Percentiles rank a stretch among this genome's conserved stretches.
Evolutionary conservation across 2,888 invertebrate species (phyloP).

Genomic region (Oscheius sp.): DNA sequence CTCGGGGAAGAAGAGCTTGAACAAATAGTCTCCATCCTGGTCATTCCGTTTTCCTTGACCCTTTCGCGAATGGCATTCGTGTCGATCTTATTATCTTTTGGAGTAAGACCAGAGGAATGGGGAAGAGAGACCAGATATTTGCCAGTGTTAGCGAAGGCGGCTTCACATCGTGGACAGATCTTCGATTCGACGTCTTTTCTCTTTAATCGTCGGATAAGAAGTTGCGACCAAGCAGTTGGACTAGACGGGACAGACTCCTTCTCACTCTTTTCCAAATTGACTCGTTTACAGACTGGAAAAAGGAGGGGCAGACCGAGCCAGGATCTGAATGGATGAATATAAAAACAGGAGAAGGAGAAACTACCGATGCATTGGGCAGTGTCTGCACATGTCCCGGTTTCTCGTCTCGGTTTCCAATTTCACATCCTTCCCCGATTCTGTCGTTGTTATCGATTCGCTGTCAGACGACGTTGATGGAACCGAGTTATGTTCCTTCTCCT

Average conservation of each 20-base stretch:
- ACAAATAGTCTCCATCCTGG: constrained; percentile 14
- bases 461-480: constrained; percentile 14
- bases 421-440: constrained; percentile 17
- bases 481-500: neutral
- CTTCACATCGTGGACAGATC: constrained; percentile 47
- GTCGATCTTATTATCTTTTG: constrained; percentile 32
- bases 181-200: neutral
- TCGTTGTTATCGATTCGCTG: constrained; percentile 10
- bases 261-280: neutral
- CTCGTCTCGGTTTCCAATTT: neutral
- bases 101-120: constrained; percentile 21
- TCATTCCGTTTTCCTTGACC: constrained; percentile 2
- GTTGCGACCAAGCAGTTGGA: neutral
- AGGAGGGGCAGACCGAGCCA: constrained; percentile 44
- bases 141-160: constrained; percentile 35
- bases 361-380: constrained; percentile 40
- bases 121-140: constrained; percentile 32
- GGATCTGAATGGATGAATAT: constrained; percentile 7
- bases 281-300: constrained; percentile 34
- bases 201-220: neutral
- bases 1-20: neutral
- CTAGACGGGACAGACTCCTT: neutral
- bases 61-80: constrained; percentile 34
- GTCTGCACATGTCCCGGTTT: constrained; percentile 15
- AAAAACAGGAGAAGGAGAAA: neutral